Base-by-base conservation (phyloP, 2,797 vertebrate genomes). In the Pyrocephalus nanus region DNA sequence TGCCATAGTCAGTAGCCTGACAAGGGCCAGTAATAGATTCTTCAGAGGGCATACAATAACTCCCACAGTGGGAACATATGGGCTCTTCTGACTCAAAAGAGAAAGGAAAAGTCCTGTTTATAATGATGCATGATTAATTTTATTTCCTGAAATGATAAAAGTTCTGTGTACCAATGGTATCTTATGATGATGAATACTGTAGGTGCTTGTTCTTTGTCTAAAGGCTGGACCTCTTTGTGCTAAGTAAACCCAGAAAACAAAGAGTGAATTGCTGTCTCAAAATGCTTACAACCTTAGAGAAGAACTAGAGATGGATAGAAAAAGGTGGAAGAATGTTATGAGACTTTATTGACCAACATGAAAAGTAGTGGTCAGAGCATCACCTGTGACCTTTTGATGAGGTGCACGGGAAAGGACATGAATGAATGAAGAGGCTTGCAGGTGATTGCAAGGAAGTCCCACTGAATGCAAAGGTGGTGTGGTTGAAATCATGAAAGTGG, bases 21-120 rank as follows among this genome's bases (percentile, higher is more conserved):
- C 72, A 89, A 65, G 58, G 61, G 11, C 30, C 36, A 34, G 61
- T 34, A 94, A 77, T 13, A 77, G 54, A 54, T 86, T 62, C 54
- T 81, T 88, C 75, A 83, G 76, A 92, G 40, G 36, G 50, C 83
- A 74, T 45, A 86, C 58, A 94, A 53, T 88, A 81, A 90, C 93
- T 83, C 61, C 21, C 50, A 17, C 27, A 45, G 36, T 42, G 47
- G 64, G 66, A 89, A 83, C 70, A 88, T 80, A 75, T 53, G 82
- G 79, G 19, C 22, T 73, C 17, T 75, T 15, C 55, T 69, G 36
- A 79, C 27, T 71, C 17, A 38, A 77, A 77, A 58, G 48, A 47
- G 60, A 34, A 60, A 48, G 36, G 14, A 8, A 5, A 48, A 34
- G 8, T 45, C 40, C 17, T 67, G 53, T 74, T 93, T 65, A 43